phyloP scores from a whole-genome alignment of 2,888 invertebrate genomes.

The Ptycholaimellus sp. region DNA sequence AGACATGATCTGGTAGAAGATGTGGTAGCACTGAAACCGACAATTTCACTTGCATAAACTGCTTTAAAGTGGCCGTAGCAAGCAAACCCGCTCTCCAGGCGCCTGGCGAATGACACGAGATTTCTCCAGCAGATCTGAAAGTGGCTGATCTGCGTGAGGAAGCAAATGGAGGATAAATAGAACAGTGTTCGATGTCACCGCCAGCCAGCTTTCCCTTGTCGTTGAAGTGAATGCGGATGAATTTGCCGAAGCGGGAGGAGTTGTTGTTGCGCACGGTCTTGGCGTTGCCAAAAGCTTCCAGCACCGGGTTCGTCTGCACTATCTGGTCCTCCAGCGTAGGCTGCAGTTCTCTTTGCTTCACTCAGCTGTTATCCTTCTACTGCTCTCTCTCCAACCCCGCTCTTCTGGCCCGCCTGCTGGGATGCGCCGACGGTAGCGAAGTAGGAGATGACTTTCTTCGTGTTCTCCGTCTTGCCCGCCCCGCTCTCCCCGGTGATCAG shows the following conservation, averaged over 20 bases:
- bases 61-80: too few species aligned
- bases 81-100: slow-evolving; percentile 67
- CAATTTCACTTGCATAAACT: too few species aligned
- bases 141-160: too few species aligned
- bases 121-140: slow-evolving; percentile 85
- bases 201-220: slow-evolving; percentile 95
- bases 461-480: slow-evolving; percentile 99
- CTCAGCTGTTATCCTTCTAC: too few species aligned
- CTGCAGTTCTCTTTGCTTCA: slow-evolving; percentile 28
- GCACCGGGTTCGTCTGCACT: slow-evolving; percentile 93
- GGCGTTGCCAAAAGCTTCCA: slow-evolving; percentile 97
- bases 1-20: slow-evolving; percentile 98
- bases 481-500: slow-evolving; percentile 97
- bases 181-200: slow-evolving; percentile 98
- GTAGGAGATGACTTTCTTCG: slow-evolving; percentile 97
- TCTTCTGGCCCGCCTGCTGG: not conserved
- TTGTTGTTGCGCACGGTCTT: slow-evolving; percentile 99
- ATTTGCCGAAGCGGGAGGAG: slow-evolving; percentile 78
- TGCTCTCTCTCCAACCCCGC: too few species aligned
- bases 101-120: slow-evolving; percentile 99
- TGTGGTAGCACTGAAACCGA: slow-evolving; percentile 99
- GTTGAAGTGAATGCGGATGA: slow-evolving; percentile 99
- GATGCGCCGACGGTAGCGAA: slow-evolving; percentile 46
- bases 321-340: slow-evolving; percentile 95
- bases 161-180: too few species aligned